Evolutionary conservation across 2,888 invertebrate species (phyloP).

Genomic region (Steromphala cineraria): DNA sequence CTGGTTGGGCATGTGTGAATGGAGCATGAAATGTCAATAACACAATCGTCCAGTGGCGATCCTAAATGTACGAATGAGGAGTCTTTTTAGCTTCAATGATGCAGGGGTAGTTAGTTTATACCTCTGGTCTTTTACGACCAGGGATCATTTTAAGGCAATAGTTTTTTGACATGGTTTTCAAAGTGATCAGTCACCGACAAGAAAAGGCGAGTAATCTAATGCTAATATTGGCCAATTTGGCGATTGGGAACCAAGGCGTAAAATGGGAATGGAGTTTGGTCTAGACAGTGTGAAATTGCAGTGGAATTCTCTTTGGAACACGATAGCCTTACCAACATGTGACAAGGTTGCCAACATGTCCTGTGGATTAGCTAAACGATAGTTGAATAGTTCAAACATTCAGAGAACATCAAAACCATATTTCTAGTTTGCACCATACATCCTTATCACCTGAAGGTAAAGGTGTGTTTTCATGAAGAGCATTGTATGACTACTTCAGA

Average conservation of each 20-base stretch:
- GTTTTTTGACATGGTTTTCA: not conserved
- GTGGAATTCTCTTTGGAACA: not conserved
- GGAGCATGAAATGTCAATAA: too few relatives aligned
- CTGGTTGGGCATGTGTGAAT: too few relatives aligned
- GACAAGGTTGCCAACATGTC: too few relatives aligned
- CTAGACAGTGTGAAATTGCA: conserved; percentile 4
- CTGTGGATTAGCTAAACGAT: too few relatives aligned
- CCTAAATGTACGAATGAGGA: not conserved
- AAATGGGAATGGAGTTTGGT: not conserved
- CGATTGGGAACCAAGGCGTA: not conserved
- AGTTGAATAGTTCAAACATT: too few relatives aligned
- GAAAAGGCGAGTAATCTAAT: not conserved
- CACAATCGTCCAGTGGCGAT: too few relatives aligned
- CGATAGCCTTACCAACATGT: too few relatives aligned
- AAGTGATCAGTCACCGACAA: not conserved
- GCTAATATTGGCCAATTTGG: not conserved
- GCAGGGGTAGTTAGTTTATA: not conserved
- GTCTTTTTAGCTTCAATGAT: not conserved
- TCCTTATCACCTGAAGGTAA: too few relatives aligned
- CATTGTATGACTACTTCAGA: too few relatives aligned
- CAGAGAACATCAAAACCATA: too few relatives aligned
- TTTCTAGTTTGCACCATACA: too few relatives aligned
- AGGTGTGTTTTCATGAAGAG: too few relatives aligned
- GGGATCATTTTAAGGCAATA: not conserved
- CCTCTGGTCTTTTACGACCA: not conserved